A percentile compares a stretch with the other conserved stretches of the same genome.
phyloP scores from a whole-genome alignment of 1,140 invertebrate genomes.

The Calephelis virginiensis region DNA sequence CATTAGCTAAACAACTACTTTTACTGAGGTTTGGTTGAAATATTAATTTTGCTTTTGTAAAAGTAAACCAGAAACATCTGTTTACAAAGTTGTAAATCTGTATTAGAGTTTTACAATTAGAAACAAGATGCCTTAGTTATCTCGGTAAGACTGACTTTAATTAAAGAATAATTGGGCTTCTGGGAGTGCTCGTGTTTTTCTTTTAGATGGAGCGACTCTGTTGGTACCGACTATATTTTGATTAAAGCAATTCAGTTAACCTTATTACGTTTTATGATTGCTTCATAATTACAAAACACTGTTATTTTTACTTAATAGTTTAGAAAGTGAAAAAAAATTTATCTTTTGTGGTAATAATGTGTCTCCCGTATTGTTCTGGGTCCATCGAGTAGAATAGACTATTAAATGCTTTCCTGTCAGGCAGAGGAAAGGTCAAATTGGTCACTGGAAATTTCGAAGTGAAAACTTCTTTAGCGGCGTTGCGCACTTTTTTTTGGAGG shows the following conservation, averaged over 20 bases:
- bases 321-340: neutral
- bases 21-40: neutral
- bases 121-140: conserved; percentile 27
- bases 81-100: conserved; percentile 4
- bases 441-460: no score
- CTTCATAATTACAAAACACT: neutral
- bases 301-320: neutral
- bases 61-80: neutral
- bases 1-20: no score
- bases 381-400: no score
- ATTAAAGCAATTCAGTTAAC: conserved; percentile 22
- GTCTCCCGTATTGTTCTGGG: no score
- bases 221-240: conserved; percentile 21
- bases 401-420: no score
- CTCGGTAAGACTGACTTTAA: conserved; percentile 32
- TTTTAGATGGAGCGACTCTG: conserved; percentile 22
- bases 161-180: conserved; percentile 42
- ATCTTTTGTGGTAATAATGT: no score
- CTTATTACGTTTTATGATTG: conserved; percentile 9
- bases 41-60: neutral
- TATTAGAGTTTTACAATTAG: conserved; percentile 20
- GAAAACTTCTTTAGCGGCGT: no score
- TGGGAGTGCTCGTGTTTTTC: conserved; percentile 31
- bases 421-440: no score
- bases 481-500: no score